Conservation (phyloP, 2,797 vertebrate species). For the Peromyscus melanophrys region DNA sequence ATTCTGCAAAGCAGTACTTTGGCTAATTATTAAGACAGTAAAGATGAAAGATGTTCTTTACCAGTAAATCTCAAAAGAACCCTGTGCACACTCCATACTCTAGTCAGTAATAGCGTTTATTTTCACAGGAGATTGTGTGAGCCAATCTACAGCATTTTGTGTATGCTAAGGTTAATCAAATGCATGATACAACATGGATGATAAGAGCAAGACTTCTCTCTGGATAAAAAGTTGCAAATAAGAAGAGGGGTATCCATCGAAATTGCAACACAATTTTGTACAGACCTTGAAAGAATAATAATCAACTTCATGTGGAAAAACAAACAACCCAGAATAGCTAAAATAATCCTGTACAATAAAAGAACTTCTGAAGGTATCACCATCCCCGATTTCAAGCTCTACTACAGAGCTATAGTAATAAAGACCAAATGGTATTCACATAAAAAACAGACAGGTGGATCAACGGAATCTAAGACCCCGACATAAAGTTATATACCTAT, state of each 20-base stretch:
- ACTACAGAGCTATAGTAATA: background rate
- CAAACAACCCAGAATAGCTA: background rate
- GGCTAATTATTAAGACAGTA: conserved; percentile 21
- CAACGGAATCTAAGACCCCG: background rate
- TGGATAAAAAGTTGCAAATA: conserved; percentile 39
- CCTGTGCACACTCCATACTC: background rate
- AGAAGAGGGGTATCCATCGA: background rate
- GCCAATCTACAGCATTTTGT: background rate
- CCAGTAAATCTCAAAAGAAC: background rate
- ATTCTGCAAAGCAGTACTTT: conserved; percentile 31
- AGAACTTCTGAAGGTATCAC: background rate
- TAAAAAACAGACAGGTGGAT: background rate
- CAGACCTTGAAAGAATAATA: background rate
- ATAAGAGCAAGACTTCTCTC: conserved; percentile 7
- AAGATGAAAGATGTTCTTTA: background rate
- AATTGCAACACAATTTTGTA: background rate
- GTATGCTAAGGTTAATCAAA: background rate
- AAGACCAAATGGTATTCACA: background rate
- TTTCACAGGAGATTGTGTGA: background rate
- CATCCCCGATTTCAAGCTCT: background rate
- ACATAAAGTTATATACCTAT: background rate
- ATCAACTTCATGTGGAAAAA: background rate
- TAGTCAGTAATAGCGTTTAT: background rate
- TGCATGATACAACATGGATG: background rate
- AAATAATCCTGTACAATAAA: background rate